These are phyloP conservation scores for Microhierax caerulescens DNA, from an alignment of 2,797 vertebrate genomes.

Conservation along the genomic window DNA sequence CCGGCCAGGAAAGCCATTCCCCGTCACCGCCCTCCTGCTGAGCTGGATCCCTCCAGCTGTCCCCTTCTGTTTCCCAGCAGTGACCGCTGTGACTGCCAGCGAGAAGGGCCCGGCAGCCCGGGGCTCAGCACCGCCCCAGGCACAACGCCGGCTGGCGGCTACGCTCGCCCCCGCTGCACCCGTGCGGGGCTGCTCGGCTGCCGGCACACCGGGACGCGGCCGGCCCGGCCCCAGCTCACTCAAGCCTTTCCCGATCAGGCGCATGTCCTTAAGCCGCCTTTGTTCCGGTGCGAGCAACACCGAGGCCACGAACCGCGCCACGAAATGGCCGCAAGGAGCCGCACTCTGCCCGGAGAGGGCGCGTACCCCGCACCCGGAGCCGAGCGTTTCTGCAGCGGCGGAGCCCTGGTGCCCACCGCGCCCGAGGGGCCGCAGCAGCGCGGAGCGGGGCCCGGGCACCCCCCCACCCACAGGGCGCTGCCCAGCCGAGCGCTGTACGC, in stretches of 20 bases:
- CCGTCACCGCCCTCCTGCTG: background rate
- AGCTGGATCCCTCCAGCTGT: background rate
- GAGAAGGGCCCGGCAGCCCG: background rate
- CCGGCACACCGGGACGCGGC: background rate
- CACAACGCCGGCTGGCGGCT: background rate
- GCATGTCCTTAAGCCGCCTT: background rate
- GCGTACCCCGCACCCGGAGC: no score
- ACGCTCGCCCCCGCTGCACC: background rate
- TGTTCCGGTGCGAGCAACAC: background rate
- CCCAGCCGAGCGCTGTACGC: no score
- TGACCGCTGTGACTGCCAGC: fast-evolving
- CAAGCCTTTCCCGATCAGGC: background rate
- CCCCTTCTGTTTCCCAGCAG: background rate
- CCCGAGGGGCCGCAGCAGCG: fast-evolving
- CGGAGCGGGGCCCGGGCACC: background rate
- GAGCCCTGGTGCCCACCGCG: background rate
- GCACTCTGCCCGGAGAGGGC: background rate
- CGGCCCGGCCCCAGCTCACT: no score
- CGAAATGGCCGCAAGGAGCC: background rate
- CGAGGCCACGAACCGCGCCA: background rate
- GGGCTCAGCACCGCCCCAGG: background rate
- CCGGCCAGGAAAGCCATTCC: background rate
- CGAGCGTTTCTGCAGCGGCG: no score
- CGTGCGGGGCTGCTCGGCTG: background rate
- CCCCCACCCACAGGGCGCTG: no score